Percentiles rank a stretch among this genome's conserved stretches.
phyloP scores from a whole-genome alignment of 1,140 invertebrate species.

The Drosophila nikananu region DNA sequence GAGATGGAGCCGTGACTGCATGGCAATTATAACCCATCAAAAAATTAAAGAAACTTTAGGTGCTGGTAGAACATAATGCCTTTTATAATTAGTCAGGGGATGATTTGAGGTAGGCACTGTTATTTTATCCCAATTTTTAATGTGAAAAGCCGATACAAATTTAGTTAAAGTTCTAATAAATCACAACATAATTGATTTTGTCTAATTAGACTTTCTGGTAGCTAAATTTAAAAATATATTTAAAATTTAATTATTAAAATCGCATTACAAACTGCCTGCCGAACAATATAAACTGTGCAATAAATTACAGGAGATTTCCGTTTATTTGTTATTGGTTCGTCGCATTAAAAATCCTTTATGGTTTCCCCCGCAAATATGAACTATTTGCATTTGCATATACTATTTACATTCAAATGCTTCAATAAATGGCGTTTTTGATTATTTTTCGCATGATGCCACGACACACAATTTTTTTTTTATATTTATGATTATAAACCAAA shows the following conservation, averaged over 20 bases:
- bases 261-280: not conserved
- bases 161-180: not conserved
- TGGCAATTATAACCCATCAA: conserved; percentile 4
- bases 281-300: not conserved
- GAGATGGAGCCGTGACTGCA: not conserved
- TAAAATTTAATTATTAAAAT: not conserved
- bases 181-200: no score
- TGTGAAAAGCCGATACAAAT: not conserved
- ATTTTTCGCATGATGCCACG: not conserved
- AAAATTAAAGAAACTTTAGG: not conserved
- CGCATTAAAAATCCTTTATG: conserved; percentile 11
- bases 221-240: not conserved
- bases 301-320: not conserved
- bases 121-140: not conserved
- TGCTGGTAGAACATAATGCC: not conserved
- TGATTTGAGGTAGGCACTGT: no score
- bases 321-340: conserved; percentile 10
- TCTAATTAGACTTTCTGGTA: not conserved
- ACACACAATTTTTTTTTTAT: not conserved
- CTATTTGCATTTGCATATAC: conserved; percentile 9
- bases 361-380: conserved; percentile 11
- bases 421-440: not conserved
- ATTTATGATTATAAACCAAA: not conserved
- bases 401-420: conserved; percentile 7
- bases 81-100: not conserved